Evolutionary conservation across 2,797 vertebrate species (phyloP).

Genomic region (Astyanax mexicanus): DNA sequence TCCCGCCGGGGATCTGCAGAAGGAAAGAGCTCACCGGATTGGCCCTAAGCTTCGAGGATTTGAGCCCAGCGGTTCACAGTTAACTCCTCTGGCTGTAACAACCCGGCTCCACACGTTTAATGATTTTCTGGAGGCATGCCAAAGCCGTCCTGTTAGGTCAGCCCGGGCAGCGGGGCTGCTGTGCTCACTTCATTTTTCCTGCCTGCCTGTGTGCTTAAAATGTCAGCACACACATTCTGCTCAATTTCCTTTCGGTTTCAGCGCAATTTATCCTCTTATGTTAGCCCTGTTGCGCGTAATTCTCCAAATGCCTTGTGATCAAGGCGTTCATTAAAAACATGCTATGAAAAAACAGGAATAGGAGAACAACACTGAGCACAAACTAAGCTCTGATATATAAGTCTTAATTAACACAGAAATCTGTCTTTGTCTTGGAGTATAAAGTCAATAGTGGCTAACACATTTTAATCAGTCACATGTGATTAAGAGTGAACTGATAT

Average conservation of each 20-base stretch:
- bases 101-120: slow-evolving; percentile 17
- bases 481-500: no score
- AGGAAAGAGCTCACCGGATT: background rate
- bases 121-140: slow-evolving; percentile 22
- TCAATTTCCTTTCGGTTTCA: slow-evolving; percentile 38
- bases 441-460: background rate
- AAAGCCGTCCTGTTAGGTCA: slow-evolving; percentile 10
- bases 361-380: background rate
- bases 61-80: slow-evolving; percentile 2
- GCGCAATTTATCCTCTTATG: slow-evolving; percentile 15
- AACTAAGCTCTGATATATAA: slow-evolving; percentile 6
- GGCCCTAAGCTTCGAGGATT: background rate
- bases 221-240: slow-evolving; percentile 39
- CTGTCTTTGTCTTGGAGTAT: background rate
- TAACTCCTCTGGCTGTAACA: slow-evolving; percentile 10
- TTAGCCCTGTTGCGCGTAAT: slow-evolving; percentile 6
- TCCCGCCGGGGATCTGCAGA: background rate
- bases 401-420: background rate
- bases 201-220: slow-evolving; percentile 35
- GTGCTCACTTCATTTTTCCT: slow-evolving; percentile 31
- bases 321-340: background rate
- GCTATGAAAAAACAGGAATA: background rate
- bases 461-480: background rate
- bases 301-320: slow-evolving; percentile 19
- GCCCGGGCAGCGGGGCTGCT: background rate